Conservation (phyloP, 2,797 vertebrate genomes). For the Lophius americanus region DNA sequence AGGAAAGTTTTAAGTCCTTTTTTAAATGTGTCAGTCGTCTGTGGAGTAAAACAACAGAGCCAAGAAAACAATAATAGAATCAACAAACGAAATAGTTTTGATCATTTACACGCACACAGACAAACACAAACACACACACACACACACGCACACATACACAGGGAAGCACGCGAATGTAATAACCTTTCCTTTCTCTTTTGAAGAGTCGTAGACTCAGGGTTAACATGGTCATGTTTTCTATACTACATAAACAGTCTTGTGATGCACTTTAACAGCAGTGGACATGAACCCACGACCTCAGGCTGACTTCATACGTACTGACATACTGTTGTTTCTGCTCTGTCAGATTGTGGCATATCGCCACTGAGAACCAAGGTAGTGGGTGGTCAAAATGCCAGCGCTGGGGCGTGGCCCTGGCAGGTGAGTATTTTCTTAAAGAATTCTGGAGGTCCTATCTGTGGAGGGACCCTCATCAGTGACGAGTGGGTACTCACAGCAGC, state of each 20-base stretch:
- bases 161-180: background rate
- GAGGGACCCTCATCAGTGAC: constrained; percentile 71
- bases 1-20: too few relatives aligned
- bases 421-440: constrained; percentile 35
- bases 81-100: too few relatives aligned
- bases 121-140: background rate
- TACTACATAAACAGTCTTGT: background rate
- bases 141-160: background rate
- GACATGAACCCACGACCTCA: background rate
- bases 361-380: constrained; percentile 65
- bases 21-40: too few relatives aligned
- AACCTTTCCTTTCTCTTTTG: constrained; percentile 18
- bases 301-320: background rate
- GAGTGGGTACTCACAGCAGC: constrained; percentile 76
- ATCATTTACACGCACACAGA: background rate
- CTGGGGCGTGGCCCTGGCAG: constrained; percentile 78
- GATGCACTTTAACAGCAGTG: background rate
- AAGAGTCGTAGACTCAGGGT: constrained; percentile 61
- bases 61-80: too few relatives aligned
- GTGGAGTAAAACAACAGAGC: too few relatives aligned
- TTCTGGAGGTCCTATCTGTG: constrained; percentile 33
- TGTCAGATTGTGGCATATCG: constrained; percentile 69
- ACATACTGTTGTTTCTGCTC: constrained; percentile 1
- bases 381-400: constrained; percentile 54
- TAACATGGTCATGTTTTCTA: constrained; percentile 16